phyloP scores from a whole-genome alignment of 2,113 vertebrate genomes.

The Sinocyclocheilus grahami region DNA sequence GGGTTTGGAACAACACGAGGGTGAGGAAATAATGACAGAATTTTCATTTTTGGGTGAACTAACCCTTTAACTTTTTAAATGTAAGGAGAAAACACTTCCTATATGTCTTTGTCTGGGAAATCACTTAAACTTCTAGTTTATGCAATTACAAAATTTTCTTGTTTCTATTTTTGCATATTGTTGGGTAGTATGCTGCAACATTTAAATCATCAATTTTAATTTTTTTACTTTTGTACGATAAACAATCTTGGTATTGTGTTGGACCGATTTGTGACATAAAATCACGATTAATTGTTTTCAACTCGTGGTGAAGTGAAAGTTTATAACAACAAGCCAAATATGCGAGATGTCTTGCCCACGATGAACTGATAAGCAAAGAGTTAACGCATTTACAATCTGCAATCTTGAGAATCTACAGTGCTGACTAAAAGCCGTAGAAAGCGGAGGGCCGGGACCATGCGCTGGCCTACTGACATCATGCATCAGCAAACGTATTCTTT shows the following conservation, averaged over 20 bases:
- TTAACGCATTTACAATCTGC: neutral
- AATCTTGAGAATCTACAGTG: conserved; percentile 33
- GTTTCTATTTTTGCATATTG: neutral
- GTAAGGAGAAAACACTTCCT: neutral
- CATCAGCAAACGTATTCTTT: conserved; percentile 29
- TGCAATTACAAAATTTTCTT: neutral
- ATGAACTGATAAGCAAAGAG: neutral
- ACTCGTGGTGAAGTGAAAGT: neutral
- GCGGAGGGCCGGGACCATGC: conserved; percentile 29
- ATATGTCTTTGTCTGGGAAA: neutral
- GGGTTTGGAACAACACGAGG: too few species aligned
- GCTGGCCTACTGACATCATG: conserved; percentile 41
- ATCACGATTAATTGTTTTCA: neutral
- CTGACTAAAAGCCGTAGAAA: conserved; percentile 49
- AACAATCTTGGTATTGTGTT: neutral
- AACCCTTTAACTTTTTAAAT: neutral
- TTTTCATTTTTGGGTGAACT: too few species aligned
- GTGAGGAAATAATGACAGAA: too few species aligned
- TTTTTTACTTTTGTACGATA: too few species aligned
- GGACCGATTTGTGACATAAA: neutral
- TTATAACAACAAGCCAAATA: neutral
- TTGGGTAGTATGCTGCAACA: neutral
- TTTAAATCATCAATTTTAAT: neutral
- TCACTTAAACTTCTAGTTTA: neutral
- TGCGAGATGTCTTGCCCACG: neutral